Evolutionary conservation across 2,113 vertebrate genomes (phyloP), one percentile per base, ranked within the genome.

Genomic region (Thryonomys swinderianus): DNA sequence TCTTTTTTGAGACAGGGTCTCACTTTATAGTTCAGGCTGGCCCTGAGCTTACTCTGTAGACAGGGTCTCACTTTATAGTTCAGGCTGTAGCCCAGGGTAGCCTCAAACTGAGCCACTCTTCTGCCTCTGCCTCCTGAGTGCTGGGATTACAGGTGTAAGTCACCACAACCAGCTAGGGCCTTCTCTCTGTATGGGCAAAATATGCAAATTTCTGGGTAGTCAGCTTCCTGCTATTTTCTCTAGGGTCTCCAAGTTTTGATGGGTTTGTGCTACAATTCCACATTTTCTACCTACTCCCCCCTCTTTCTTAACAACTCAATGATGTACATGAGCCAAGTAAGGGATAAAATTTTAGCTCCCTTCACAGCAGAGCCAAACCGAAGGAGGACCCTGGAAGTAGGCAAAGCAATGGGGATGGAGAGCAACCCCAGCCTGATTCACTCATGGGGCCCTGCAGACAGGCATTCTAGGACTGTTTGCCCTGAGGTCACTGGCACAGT

Each of bases 401-500:
- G 9, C 48, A 34, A 23, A 18, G 48, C 23, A 51, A 7, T 66
- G 23, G 37, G 64, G 34, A 71, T 2, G 51, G 7, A 25, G 37
- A 74, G 55, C 0, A 1, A 76, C 51, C 76, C 17, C n/a, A 48
- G 8, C 7, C 57, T 51, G 42, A 57, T 74, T 37, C 55, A 16
- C 27, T 37, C 40, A 6, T 59, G 8, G 84, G 23, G 27, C 32
- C 17, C 40, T n/a, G 53, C 0, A 8, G 27, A 51, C 37, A 48
- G 12, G 45, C 21, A 67, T 13, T 32, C 81, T 80, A 17, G 13
- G n/a, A 14, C 21, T 11, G 59, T 62, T 62, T 53, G 78, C 1
- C 51, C 10, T 0, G 5, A 30, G 57, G 32, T 25, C 42, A 61
- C 0, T 45, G n/a, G 42, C 30, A 34, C 1, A 0, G n/a, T 32